Evolutionary conservation across 2,888 invertebrate genomes (phyloP), one percentile per base, ranked within the genome.

Genomic region (Bhutanitis thaidina): DNA sequence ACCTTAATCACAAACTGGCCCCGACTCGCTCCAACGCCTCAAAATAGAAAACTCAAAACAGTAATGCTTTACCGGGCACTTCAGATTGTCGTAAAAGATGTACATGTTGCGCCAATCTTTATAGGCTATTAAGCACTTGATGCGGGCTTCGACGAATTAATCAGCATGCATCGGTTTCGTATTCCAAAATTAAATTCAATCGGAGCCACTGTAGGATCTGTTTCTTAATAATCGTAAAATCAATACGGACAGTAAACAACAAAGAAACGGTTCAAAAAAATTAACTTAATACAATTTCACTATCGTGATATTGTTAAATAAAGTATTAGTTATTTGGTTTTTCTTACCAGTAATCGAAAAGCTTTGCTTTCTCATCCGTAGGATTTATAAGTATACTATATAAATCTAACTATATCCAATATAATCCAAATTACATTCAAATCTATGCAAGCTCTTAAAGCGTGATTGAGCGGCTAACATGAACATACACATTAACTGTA

Each of bases 31-130:
- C 69, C 72, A 73, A 54, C 71, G 72, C 66, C 64, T 79, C 70
- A 62, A 82, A 83, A 81, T 80, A 82, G 78, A 77, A 77, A 57
- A 75, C 67, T 70, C 65, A 66, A 71, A 71, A 67, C 65, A 63
- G 64, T 56, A 66, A 65, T 66, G 60, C 63, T 59, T 69, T 62
- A 63, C 60, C 64, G 69, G 30, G 44, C 65, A 71, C 69, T 74
- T 67, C 58, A 62, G 67, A 67, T 69, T 75, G 76, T 75, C 71
- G 75, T 77, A 77, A 81, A 80, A 64, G 65, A 68, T 65, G 60
- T 56, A 61, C 60, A 61, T 64, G 60, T 67, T 70, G 61, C 63
- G 58, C 66, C 57, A 64, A 69, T 69, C 59, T 80, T 81, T 74
- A 82, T 77, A 65, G 69, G 65, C 76, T 67, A 77, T 80, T 74